Evolutionary conservation across 2,888 invertebrate genomes (phyloP), one percentile per base, ranked within the genome.

Genomic region (Ornithoptera priamus): DNA sequence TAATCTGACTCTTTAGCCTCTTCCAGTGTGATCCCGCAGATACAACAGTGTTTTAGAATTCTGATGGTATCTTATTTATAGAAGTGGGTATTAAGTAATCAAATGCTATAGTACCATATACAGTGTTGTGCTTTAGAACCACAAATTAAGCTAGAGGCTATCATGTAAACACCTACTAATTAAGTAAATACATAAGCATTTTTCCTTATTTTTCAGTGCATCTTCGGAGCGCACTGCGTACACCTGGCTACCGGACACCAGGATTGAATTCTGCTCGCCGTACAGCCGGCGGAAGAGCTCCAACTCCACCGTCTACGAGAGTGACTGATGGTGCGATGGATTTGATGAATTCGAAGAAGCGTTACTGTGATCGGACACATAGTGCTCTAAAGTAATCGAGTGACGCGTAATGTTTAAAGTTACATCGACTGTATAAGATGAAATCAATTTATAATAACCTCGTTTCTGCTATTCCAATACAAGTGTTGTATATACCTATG

Each of bases 201-300:
- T 73, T 77, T 78, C 75, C 71, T 77, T 75, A 75, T 77, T 68
- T 92, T 88, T 61, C 89, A 93, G 93, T 87, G 91, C 92, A 75
- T 88, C 93, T 73, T 85, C 90, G 80, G 93, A 93, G 78, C 89
- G 92, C 86, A 82, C 93, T 93, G 93, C 93, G 93, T 93, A 92
- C 81, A 85, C 90, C 84, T 93, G 93, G 93, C 82, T 93, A 56
- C 92, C 92, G n/a, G 91, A 90, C 72, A 88, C 89, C 82, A 90
- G 90, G 80, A 84, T 91, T 67, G 93, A 93, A 79, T 91, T 92
- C 81, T 81, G 86, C 73, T 89, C 90, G 1, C 90, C 90, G 2
- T 89, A 88, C 84, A 87, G 85, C 70, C 87, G 89, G 20, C 86
- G 92, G 15, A 85, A 85, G 78, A 92, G 92, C 76, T 91, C 92